Evolutionary conservation across 2,797 vertebrate genomes (phyloP).

Genomic region (Betta splendens): DNA sequence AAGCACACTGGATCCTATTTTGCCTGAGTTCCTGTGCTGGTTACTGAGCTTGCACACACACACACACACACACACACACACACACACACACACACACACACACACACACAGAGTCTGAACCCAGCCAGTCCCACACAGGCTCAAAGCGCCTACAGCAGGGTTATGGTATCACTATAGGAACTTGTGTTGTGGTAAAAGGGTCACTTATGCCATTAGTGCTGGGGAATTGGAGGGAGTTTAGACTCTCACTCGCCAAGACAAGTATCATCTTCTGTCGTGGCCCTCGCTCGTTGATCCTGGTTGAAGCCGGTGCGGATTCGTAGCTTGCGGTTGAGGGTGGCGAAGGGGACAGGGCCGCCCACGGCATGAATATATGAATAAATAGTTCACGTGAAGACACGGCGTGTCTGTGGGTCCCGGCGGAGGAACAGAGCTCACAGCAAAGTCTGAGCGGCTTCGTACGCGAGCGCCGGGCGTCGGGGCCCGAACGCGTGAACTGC

Average conservation of each 20-base stretch:
- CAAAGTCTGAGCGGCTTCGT: slow-evolving; percentile 22
- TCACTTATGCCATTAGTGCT: slow-evolving; percentile 60
- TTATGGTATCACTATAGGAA: slow-evolving; percentile 52
- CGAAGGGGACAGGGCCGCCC: slow-evolving; percentile 54
- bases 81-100: slow-evolving; percentile 8
- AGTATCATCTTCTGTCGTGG: slow-evolving; percentile 53
- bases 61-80: slow-evolving; percentile 10
- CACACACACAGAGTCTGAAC: slow-evolving; percentile 9
- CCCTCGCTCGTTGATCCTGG: slow-evolving; percentile 40
- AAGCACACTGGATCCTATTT: slow-evolving; percentile 66
- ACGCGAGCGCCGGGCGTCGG: slow-evolving; percentile 5
- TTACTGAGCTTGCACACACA: slow-evolving; percentile 54
- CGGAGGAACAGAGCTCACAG: slow-evolving; percentile 31
- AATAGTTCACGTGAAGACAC: slow-evolving; percentile 43
- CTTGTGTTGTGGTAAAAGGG: slow-evolving; percentile 56
- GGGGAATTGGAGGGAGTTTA: slow-evolving; percentile 34
- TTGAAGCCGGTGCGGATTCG: slow-evolving; percentile 43
- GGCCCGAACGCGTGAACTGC: neutral
- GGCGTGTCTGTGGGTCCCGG: slow-evolving; percentile 38
- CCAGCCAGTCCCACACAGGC: slow-evolving; percentile 26
- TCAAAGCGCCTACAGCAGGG: slow-evolving; percentile 44
- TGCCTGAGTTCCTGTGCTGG: slow-evolving; percentile 58
- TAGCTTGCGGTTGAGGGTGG: slow-evolving; percentile 62
- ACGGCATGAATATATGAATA: slow-evolving; percentile 72
- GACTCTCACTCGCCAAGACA: slow-evolving; percentile 60